Evolutionary conservation across 2,888 invertebrate species (phyloP), one percentile per base, ranked within the genome.

Genomic region (Crossocerus cetratus): DNA sequence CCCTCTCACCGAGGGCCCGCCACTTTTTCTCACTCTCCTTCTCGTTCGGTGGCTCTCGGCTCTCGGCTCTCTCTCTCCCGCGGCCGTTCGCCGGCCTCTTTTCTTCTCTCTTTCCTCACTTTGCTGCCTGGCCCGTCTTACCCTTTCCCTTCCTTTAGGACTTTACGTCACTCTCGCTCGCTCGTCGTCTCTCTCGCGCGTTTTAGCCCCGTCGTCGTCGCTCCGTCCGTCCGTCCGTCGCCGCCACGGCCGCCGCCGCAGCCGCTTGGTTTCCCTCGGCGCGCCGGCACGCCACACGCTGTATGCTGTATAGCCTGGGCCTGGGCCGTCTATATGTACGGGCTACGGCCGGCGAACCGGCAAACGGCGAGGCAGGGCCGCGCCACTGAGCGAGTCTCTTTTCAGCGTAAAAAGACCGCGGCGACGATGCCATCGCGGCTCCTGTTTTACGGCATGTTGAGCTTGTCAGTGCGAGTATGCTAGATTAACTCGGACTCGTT

Each of bases 401-500:
- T 76, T 57, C 67, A 59, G 55, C 21, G 54, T 61, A 69, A 75
- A 73, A 75, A 68, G 55, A 62, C 3, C 23, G 49, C 57, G 64
- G 55, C 55, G 69, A 69, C 62, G 77, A 80, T 73, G 67, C 72
- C 81, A 77, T 70, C 72, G 77, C 45, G 74, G 76, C 81, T 81
- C 66, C 78, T 68, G 78, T 70, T 76, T 83, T 76, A 81, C 83
- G 75, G 72, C 74, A 80, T 68, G 76, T 66, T 65, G 67, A 57
- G 66, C 63, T 72, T 72, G 73, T 70, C 78, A 67, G 68, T 60
- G 72, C 69, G 45, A 64, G 69, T 76, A 79, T 67, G 71, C 76
- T 63, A 69, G 77, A 81, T 81, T 79, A 76, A 81, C 74, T 72
- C 49, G 65, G 68, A 70, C 73, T 73, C 78, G 78, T 75, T 82